Evolutionary conservation across 2,888 invertebrate species (phyloP), one percentile per base, ranked within the genome.

Genomic region (Mesochorus sp.): DNA sequence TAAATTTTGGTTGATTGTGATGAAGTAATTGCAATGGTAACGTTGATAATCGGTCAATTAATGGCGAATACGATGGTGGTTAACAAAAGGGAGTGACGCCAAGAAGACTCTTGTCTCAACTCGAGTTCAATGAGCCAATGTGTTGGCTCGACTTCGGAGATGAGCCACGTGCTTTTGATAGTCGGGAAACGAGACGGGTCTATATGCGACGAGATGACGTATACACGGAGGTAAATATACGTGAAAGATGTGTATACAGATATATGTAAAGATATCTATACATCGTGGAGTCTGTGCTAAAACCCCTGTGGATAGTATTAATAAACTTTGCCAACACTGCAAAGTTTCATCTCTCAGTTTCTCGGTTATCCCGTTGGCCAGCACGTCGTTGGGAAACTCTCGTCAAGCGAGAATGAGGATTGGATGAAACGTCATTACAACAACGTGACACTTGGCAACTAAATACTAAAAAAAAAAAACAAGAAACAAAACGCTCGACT

Each of bases 51-150:
- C n/a, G n/a, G n/a, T n/a, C n/a, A n/a, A n/a, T n/a, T n/a, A n/a
- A n/a, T n/a, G n/a, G n/a, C n/a, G n/a, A n/a, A n/a, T n/a, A n/a
- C n/a, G n/a, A n/a, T n/a, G n/a, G n/a, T n/a, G n/a, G n/a, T n/a
- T n/a, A n/a, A 12, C 2, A 14, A 39, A 39, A 1, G 4, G 6
- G 1, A 12, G 3, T n/a, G 2, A 12, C 12, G n/a, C 4, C 3
- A 39, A 12, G 2, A 4, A 39, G 39, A 39, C 14, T 34, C n/a
- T 37, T 14, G 26, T 73, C 55, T 64, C 55, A 57, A n/a, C n/a
- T 55, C 72, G 64, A 64, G 72, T 73, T 73, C 64, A 73, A 73
- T 53, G 72, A 73, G 72, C 64, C 53, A 72, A 62, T 72, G n/a
- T n/a, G 62, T 64, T 73, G 64, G 72, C 72, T 19, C 72, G 55